Evolutionary conservation across 1,140 invertebrate genomes (phyloP), one percentile per base, ranked within the genome.

Genomic region (Fopius arisanus): DNA sequence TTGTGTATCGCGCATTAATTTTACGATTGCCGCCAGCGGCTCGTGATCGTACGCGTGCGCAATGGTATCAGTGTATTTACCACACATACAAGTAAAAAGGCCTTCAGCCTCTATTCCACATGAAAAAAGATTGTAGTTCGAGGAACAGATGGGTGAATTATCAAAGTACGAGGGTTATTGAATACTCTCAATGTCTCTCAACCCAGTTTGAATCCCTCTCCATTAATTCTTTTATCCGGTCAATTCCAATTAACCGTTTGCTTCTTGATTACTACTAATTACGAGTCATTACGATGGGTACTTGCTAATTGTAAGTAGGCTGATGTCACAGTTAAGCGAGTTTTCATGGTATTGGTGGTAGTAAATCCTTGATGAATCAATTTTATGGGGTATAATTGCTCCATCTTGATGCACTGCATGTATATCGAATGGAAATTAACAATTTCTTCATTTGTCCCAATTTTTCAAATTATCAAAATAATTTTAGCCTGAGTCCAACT

Each of bases 211-310:
- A 33, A 48, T 43, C 37, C 40, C 37, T 43, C 66, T 54, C 67
- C 43, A 70, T 62, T 70, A 72, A 71, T 63, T 79, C 21, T 73
- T 40, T 69, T 73, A 77, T 76, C 74, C 68, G 66, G 70, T 54
- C 26, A 48, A 65, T 73, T 67, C 71, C 81, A 81, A 86, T 86
- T 82, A 83, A 81, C 78, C 78, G 78, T 84, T 82, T 81, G 78
- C 80, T 80, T 78, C 82, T 86, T 82, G 81, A 86, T 84, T 78
- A 75, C 68, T 73, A 72, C 79, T 85, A 85, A 86, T 86, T 81
- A 82, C 71, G 75, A 75, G 77, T 80, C 84, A 86, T 87, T 86
- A 84, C 66, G 72, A 72, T 78, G 74, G 80, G 43, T 48, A 66
- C 62, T 37, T 68, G 67, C 67, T 82, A 79, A 84, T 86, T 75